Evolutionary conservation across 2,888 invertebrate species (phyloP).

Genomic region (Caenorhabditis macrosperma): DNA sequence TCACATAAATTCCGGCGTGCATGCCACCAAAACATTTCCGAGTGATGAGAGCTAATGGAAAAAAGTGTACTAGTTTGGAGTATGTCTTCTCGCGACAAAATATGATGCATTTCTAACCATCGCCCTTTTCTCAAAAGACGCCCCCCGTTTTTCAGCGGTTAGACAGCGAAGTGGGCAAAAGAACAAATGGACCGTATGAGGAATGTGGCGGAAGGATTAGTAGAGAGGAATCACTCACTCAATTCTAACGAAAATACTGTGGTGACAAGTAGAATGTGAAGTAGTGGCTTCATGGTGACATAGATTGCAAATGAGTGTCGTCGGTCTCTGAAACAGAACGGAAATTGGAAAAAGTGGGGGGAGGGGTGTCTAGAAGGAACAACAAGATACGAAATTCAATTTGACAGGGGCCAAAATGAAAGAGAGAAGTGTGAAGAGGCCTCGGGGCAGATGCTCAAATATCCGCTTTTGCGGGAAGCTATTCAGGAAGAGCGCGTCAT

Average conservation of each 20-base stretch:
- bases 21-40: slow-evolving; percentile 47
- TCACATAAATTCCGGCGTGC: slow-evolving; percentile 53
- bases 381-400: slow-evolving; percentile 54
- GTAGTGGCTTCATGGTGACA: slow-evolving; percentile 43
- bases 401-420: slow-evolving; percentile 55
- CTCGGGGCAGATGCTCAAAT: slow-evolving; percentile 62
- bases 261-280: slow-evolving; percentile 18
- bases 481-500: slow-evolving; percentile 55
- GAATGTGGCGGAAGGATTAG: slow-evolving; percentile 33
- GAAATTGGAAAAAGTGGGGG: slow-evolving; percentile 40
- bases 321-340: slow-evolving; percentile 27
- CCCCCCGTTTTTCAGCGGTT: slow-evolving; percentile 9
- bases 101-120: slow-evolving; percentile 59
- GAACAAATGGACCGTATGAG: slow-evolving; percentile 39
- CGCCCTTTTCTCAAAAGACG: slow-evolving; percentile 10
- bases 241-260: slow-evolving; percentile 49
- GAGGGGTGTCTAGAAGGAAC: slow-evolving; percentile 43
- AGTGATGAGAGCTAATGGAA: slow-evolving; percentile 57
- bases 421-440: slow-evolving; percentile 58
- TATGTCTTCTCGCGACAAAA: slow-evolving; percentile 40
- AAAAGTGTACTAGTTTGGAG: slow-evolving; percentile 54
- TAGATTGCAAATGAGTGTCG: slow-evolving; percentile 34
- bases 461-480: slow-evolving; percentile 62
- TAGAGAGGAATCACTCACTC: slow-evolving; percentile 39
- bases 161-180: slow-evolving; percentile 24